Base-by-base conservation (phyloP, 35 echinoderm and acorn worm species). In the Eucidaris tribuloides region DNA sequence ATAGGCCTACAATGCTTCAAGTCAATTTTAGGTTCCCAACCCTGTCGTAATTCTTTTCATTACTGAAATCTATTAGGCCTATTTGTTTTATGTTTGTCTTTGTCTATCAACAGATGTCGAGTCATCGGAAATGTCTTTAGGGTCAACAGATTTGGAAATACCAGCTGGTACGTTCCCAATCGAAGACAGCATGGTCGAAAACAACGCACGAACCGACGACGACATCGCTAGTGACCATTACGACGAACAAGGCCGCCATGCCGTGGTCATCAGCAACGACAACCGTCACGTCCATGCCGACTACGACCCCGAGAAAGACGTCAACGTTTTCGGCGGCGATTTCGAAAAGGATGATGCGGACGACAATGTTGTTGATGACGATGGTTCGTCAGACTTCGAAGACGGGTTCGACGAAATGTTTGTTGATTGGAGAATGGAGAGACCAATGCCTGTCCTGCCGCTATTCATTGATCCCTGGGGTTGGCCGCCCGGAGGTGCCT, bases 181-280 rank as follows among this genome's bases (percentile, higher is more conserved):
- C n/a, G n/a, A n/a, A n/a, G n/a, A n/a, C n/a, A n/a, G n/a, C n/a
- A n/a, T n/a, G n/a, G n/a, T n/a, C n/a, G n/a, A n/a, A n/a, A n/a
- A n/a, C n/a, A n/a, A n/a, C n/a, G n/a, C n/a, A n/a, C n/a, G n/a
- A 14, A 7, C 7, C 68, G 40, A 2, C 4, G 68, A 74, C 37
- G 68, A 74, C 7, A 44, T 74, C 14, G 68, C 44, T 27, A 44
- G 38, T 25, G 68, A 74, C 44, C 68, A 74, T 23, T 74, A 42
- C 40, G 68, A 74, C 41, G 38, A 74, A 19, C 29, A 74, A 38
- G 68, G 68, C 13, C 22, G 38, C 2, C 68, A 33, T 22, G 68
- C 44, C 22, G 68, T 74, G 36, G 68, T 74, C 68, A 74, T 74
- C 38, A 42, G 35, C 29, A 40, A 74, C 24, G 38, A 74, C 68